Conservation (phyloP, 2,113 vertebrate genomes). For the Ctenodactylus gundi region DNA sequence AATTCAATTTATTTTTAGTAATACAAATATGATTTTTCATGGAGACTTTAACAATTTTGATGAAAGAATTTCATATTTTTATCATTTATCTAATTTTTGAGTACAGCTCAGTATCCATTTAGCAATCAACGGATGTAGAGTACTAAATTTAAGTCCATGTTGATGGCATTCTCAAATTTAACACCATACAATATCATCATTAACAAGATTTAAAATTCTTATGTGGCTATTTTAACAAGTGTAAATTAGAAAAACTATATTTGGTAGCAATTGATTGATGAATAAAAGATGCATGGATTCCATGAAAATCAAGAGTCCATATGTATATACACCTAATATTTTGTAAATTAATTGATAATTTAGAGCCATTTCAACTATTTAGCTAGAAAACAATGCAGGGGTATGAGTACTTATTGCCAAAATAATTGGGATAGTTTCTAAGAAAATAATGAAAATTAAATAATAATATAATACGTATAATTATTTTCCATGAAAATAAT, state of each 20-base stretch:
- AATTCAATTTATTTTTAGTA: conserved; percentile 9
- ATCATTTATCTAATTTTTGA: neutral
- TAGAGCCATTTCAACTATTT: neutral
- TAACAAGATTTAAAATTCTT: neutral
- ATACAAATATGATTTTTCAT: neutral
- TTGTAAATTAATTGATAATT: neutral
- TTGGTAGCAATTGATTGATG: neutral
- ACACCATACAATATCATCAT: neutral
- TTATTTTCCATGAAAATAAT: neutral
- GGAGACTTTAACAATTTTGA: neutral
- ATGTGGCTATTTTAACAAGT: neutral
- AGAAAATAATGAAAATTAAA: no score
- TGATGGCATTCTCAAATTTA: conserved; percentile 10
- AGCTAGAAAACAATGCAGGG: neutral
- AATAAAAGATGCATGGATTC: neutral
- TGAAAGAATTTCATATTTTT: neutral
- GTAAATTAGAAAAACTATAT: neutral
- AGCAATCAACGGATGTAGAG: neutral
- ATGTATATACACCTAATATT: neutral
- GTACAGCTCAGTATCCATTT: neutral
- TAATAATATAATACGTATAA: no score
- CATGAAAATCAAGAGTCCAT: neutral
- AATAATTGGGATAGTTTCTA: neutral
- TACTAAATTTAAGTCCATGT: neutral
- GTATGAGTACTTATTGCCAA: neutral